Base-by-base conservation (phyloP, 2,797 vertebrate species). In the Rhinoraja longicauda region DNA sequence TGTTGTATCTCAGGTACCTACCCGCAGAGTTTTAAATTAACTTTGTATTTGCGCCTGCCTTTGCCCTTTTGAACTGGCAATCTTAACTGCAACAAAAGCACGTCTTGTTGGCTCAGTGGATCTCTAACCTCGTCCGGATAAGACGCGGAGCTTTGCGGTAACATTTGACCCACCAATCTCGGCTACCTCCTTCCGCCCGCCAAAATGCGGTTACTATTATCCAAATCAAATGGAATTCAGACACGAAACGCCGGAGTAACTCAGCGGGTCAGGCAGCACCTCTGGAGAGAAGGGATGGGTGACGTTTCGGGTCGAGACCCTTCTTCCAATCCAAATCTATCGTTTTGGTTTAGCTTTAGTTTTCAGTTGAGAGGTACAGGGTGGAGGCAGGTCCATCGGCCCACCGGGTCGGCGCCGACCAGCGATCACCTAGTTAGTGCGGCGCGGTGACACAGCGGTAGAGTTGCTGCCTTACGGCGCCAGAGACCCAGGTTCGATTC, bases 11-110 rank as follows among this genome's bases (percentile, higher is more conserved):
- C 90, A 92, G 15, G 59, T 64, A 67, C 67, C 86, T 90, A 10
- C 15, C 19, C 29, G 70, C 72, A 75, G 45, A 92, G 90, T 92
- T 92, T 92, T 92, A 92, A 75, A 92, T 73, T 92, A 91, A 91
- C 90, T 92, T 73, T 75, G 64, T 36, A n/a, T 32, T 32, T 75
- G 67, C 15, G 24, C 45, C 45, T 29, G 72, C n/a, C 13, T 92
- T 92, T 92, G 90, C 39, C 70, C 90, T 92, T 92, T 92, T 75
- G 70, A 92, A 92, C 70, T 26, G 92, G 8, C 4, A 92, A 75
- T 75, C 70, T 75, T 73, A 75, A 53, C 64, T 92, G 70, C 39
- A 91, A 91, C 36, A 91, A 91, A 91, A 75, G 90, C 24, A 1
- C 21, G 84, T 32, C 59, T 92, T 75, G 90, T 92, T 73, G 90